Conservation (phyloP, 2,888 invertebrate species). For the Drymonia ruficornis region DNA sequence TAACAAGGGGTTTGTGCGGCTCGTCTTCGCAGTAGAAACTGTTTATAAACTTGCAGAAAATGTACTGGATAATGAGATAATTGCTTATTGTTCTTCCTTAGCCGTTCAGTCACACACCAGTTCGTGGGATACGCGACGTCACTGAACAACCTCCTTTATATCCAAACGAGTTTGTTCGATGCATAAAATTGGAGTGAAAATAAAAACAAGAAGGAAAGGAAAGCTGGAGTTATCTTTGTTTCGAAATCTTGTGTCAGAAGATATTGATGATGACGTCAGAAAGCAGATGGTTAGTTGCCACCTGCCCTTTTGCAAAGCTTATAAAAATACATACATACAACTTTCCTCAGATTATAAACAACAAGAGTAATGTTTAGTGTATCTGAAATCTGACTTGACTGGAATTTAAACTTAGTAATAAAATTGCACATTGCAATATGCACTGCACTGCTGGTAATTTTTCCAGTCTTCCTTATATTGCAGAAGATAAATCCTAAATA, state of each 20-base stretch:
- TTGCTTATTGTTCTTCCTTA: background rate
- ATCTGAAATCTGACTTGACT: no score
- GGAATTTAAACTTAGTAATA: no score
- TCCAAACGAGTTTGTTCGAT: background rate
- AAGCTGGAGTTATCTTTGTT: background rate
- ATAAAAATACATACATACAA: background rate
- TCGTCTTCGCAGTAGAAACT: constrained; percentile 16
- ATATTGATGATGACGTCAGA: constrained; percentile 6
- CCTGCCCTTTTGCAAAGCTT: constrained; percentile 12
- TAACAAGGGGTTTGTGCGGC: constrained; percentile 19
- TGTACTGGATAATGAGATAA: background rate
- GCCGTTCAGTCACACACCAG: background rate
- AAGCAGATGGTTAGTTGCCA: constrained; percentile 22
- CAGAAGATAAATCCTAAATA: no score
- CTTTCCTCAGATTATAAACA: background rate
- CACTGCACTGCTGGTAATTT: no score
- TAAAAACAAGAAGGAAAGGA: background rate
- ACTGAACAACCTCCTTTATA: background rate
- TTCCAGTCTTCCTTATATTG: no score
- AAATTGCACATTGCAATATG: no score
- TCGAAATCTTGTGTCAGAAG: background rate
- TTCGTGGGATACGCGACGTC: background rate
- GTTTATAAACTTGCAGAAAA: constrained; percentile 19
- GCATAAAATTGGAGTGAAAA: background rate
- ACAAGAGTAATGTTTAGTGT: no score